Evolutionary conservation across 2,797 vertebrate species (phyloP).

Genomic region (Arrhamphus sclerolepis): DNA sequence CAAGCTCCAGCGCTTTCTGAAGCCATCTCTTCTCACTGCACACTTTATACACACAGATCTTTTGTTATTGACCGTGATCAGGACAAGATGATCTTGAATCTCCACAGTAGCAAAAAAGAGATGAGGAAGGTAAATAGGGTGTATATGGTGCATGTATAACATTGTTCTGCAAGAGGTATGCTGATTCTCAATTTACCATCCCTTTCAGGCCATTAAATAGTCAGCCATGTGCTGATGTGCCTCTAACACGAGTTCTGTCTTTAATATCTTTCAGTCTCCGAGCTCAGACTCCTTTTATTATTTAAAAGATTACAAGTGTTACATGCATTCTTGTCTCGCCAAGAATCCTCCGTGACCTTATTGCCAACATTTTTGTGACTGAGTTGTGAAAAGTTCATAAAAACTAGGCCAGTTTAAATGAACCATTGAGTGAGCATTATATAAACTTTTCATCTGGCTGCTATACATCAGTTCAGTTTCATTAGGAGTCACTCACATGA

Average conservation of each 20-base stretch:
- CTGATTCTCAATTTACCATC: background rate
- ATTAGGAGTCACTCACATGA: constrained; percentile 6
- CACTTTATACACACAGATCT: constrained; percentile 54
- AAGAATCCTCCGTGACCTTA: too few relatives aligned
- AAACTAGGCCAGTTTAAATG: too few relatives aligned
- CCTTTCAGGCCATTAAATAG: background rate
- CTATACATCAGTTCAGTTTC: background rate
- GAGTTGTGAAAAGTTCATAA: too few relatives aligned
- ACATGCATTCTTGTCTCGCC: too few relatives aligned
- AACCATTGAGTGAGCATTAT: background rate
- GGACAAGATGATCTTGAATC: constrained; percentile 20
- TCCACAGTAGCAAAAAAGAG: constrained; percentile 8
- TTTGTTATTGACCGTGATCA: constrained; percentile 44
- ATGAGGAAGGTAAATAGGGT: constrained; percentile 14
- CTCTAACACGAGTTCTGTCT: background rate
- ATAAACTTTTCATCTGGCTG: constrained; percentile 10
- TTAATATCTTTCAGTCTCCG: constrained; percentile 10
- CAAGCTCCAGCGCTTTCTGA: constrained; percentile 44
- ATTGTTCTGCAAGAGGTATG: background rate
- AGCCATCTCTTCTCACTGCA: constrained; percentile 34
- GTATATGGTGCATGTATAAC: background rate
- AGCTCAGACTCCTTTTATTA: background rate
- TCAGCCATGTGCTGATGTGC: background rate
- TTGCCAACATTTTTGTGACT: too few relatives aligned
- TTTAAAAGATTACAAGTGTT: background rate